A percentile compares a stretch with the other conserved stretches of the same genome.
phyloP scores from a whole-genome alignment of 2,113 vertebrate genomes.

The Pluvialis apricaria region DNA sequence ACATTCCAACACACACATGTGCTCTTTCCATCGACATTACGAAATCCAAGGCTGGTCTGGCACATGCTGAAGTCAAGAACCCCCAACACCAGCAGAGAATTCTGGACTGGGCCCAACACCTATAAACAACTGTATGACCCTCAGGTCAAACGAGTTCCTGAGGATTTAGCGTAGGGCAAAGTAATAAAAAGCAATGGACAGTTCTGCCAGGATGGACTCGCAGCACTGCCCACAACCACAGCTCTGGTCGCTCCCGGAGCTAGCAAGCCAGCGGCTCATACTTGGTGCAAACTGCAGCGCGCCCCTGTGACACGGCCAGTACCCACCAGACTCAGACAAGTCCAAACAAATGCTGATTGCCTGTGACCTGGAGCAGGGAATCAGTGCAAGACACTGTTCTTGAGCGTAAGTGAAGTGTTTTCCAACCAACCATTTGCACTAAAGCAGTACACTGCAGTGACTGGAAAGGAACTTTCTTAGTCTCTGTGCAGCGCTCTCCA shows the following conservation, averaged over 20 bases:
- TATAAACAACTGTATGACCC: not conserved
- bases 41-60: not conserved
- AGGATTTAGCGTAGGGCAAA: not conserved
- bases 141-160: not conserved
- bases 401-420: not conserved
- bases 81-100: not conserved
- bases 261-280: fast-evolving
- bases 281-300: not conserved
- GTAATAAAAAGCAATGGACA: not conserved
- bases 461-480: not conserved
- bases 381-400: not conserved
- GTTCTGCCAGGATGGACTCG: not conserved
- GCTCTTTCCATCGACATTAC: not conserved
- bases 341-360: not conserved
- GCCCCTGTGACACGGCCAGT: fast-evolving
- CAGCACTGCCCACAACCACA: not conserved
- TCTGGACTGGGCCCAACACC: not conserved
- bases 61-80: not conserved
- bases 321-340: not conserved
- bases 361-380: not conserved
- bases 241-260: not conserved
- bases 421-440: not conserved
- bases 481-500: not conserved
- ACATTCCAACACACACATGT: fast-evolving
- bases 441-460: fast-evolving